phyloP scores from a whole-genome alignment of 2,797 vertebrate species.

The Cuniculus paca region DNA sequence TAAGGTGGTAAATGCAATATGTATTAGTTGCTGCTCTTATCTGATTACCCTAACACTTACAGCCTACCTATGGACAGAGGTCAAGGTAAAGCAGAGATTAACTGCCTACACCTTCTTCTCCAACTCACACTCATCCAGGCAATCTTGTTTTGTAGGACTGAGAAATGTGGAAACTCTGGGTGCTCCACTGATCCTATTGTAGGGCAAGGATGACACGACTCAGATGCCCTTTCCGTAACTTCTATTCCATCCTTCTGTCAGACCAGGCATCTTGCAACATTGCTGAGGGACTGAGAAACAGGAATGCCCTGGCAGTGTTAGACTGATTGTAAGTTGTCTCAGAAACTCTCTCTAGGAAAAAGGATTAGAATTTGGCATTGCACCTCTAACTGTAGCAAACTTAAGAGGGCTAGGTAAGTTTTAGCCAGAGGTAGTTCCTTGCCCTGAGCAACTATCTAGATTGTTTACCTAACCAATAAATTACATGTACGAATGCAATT shows the following conservation, averaged over 20 bases:
- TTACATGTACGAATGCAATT: constrained; percentile 6
- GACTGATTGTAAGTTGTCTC: not conserved
- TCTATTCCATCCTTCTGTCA: not conserved
- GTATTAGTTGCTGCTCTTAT: not conserved
- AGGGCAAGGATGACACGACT: not conserved
- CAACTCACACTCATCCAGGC: not conserved
- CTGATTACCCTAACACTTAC: not conserved
- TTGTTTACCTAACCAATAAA: constrained; percentile 41
- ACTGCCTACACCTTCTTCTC: not conserved
- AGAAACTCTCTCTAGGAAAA: not conserved
- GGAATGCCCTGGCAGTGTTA: not conserved
- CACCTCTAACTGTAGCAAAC: not conserved
- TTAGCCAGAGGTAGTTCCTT: not conserved
- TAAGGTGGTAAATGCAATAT: not conserved
- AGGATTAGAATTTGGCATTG: not conserved
- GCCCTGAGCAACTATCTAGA: not conserved
- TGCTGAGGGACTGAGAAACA: not conserved
- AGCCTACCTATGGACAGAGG: not conserved
- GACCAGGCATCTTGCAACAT: not conserved
- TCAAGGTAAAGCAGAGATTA: not conserved
- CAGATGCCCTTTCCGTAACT: not conserved
- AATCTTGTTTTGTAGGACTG: not conserved
- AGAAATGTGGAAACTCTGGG: not conserved
- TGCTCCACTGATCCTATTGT: not conserved
- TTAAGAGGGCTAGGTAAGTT: not conserved